Evolutionary conservation across 2,797 vertebrate genomes (phyloP), one percentile per base, ranked within the genome.

Genomic region (Malurus leucopterus): DNA sequence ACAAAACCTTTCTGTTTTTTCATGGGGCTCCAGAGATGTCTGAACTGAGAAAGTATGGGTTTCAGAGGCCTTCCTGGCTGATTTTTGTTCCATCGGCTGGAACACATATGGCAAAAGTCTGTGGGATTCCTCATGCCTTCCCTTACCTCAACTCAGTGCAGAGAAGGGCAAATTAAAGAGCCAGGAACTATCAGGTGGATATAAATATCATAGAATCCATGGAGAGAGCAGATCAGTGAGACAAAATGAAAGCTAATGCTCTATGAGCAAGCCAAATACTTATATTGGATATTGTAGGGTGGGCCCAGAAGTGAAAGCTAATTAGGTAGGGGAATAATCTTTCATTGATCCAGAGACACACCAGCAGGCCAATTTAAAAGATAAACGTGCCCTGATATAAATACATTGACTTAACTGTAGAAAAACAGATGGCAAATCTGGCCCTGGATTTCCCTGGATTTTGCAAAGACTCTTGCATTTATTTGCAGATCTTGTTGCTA

Each of bases 381-480:
- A 88, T 50, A 85, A 93, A 89, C 0, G 1, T 92, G 86, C 58
- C 38, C 29, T 79, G 46, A 53, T 87, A 85, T 63, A 92, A 91
- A 84, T 71, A 76, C 77, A 61, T 55, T 85, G 78, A 85, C 47
- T 90, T 86, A 79, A 58, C 47, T 63, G 72, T 34, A 59, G 75
- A 69, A 91, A 92, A 91, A 63, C 90, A 92, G 90, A 89, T 95
- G 88, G 90, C 1, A 7, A 90, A 77, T 80, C 67, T 85, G 75
- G 84, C 86, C 55, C 44, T 72, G 81, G 41, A 47, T 90, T 94
- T 93, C 65, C 53, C 44, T 44, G 44, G 62, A 74, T 82, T 90
- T 91, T 86, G 34, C 59, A 67, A 84, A 84, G 47, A 30, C 29
- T 49, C 24, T 65, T 54, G 34, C 47, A 58, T 88, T 78, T 91